Evolutionary conservation across 2,113 vertebrate species (phyloP), one percentile per base, ranked within the genome.

Genomic region (Piaya cayana): DNA sequence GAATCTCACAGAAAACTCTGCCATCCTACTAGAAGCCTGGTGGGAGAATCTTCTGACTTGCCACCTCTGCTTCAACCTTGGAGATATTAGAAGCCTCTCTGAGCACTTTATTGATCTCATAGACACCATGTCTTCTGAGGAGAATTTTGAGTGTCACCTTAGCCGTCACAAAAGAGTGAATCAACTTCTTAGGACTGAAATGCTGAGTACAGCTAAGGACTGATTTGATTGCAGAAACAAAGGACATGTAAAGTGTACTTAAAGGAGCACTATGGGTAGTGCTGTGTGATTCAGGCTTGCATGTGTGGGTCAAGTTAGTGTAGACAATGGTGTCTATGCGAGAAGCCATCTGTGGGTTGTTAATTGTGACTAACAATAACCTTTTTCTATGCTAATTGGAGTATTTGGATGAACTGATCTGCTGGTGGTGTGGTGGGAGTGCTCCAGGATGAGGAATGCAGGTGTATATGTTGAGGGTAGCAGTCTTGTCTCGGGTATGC

Each of bases 11-110:
- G 86, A 85, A 87, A 84, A 81, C 72, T 93, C 74, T 93, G 82
- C 86, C 82, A 81, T 94, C 37, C 79, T 93, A 18, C 88, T 82
- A 80, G 80, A 83, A 88, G 71, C 86, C 82, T 95, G 86, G 82
- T 86, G 95, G 95, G 92, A 95, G 67, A 94, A 92, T 70, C 92
- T 93, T 90, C 88, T 93, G 90, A 58, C 70, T 96, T 91, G 6
- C 23, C n/a, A 79, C 39, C 45, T 90, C 70, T 96, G 34, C 90
- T 91, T 93, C 93, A 90, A 13, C 82, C 71, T 42, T 90, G 86
- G 92, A 70, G 86, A 59, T 94, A 56, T 86, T 80, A 64, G 23
- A 32, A 64, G 63, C 70, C 37, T 93, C 58, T 95, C 86, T 95
- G 74, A 84, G 78, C 47, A 59, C 64, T 92, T 80, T 92, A 27